Evolutionary conservation across 2,797 vertebrate genomes (phyloP), one percentile per base, ranked within the genome.

Genomic region (Crenichthys baileyi): DNA sequence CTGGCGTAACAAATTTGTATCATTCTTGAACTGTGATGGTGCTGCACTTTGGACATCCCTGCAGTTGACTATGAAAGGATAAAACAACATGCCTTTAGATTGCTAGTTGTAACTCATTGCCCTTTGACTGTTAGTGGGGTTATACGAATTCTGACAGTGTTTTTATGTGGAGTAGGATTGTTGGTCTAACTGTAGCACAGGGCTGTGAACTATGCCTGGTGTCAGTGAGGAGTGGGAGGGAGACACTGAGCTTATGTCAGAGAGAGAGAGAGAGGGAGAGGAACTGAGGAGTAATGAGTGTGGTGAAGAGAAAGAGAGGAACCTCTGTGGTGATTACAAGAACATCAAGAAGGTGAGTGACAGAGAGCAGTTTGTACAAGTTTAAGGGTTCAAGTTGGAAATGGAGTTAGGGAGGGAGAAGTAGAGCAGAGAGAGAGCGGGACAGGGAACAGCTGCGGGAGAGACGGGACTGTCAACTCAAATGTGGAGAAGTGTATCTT

Each of bases 401-500:
- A 85, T 83, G 65, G 44, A 86, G 76, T 41, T 29, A 53, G 41
- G 0, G 29, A 65, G 63, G 46, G 71, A 75, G 72, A 70, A 70
- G 20, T 5, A 78, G 72, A 13, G 9, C 63, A 63, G 63, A 39
- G 29, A 61, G 26, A 60, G 31, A 39, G 36, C 39, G 3, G 22
- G 39, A 70, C 70, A 50, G 72, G 5, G 81, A 88, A 87, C 94
- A 94, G 95, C 96, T 96, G 95, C 94, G 93, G 93, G 72, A 85
- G 83, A 89, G 76, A 78, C 29, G 0, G 91, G 90, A 87, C 92
- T 88, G 91, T 90, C 81, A 82, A 93, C 93, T 95, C 93, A 94
- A 90, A 94, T 95, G 95, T 92, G 91, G 95, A 94, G 95, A 91
- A 96, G 95, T 94, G 94, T 89, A 92, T 87, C n/a, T 80, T 73